Evolutionary conservation across 2,888 invertebrate genomes (phyloP), one percentile per base, ranked within the genome.

Genomic region (Lamproptera curius): DNA sequence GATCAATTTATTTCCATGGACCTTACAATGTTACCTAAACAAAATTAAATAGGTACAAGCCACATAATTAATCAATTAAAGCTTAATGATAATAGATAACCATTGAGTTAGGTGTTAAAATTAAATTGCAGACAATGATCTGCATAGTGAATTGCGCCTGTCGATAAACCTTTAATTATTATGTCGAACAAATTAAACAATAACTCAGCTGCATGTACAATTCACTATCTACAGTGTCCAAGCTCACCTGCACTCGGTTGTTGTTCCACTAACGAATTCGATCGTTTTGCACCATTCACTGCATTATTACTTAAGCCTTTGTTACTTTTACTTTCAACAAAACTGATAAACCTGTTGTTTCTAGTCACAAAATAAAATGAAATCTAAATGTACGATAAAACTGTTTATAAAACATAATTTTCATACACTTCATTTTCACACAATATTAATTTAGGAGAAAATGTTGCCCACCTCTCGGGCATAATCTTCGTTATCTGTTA

Each of bases 101-200:
- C 16, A 26, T 13, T 16, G 35, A 36, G 26, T 36, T 36, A 43
- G 16, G 36, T 26, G 26, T 23, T 36, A 16, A 26, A 43, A 43
- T 43, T 35, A 46, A 28, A 23, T 11, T 16, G 16, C 11, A 16
- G 28, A 41, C 11, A 46, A 36, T 36, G 36, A 36, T 35, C 37
- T 31, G 8, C 13, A 26, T 9, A 15, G 16, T 16, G 46, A 26
- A 43, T 43, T 43, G 39, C 42, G n/a, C 15, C 37, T 37, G 15
- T 41, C 5, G 23, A 45, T 45, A 50, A 45, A 51, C 42, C 55
- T 50, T 43, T 52, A 51, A 60, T 59, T 56, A 54, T 57, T 42
- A 58, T 56, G 56, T 57, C 35, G 36, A 56, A 60, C 56, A 63
- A 63, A 65, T 65, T 58, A 57, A 53, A 56, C 52, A 52, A 54